Evolutionary conservation across 1,140 invertebrate species (phyloP), one percentile per base, ranked within the genome.

Genomic region (Holotrichia oblita): DNA sequence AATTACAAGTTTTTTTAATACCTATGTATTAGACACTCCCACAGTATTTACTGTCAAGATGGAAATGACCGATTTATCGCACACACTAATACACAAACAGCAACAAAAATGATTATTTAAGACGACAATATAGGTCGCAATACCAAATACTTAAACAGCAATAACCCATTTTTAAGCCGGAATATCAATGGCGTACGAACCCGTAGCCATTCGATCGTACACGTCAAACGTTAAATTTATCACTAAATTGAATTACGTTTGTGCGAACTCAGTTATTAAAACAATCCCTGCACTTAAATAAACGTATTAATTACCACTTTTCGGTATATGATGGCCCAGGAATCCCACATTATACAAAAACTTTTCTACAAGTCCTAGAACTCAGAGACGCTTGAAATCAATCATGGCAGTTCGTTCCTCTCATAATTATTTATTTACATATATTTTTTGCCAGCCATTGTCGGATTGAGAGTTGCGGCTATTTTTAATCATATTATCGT

Each of bases 301-400:
- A 79, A 80, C 9, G 74, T 34, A 64, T 81, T 82, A 81, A 81
- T 86, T 85, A 87, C 84, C 84, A 84, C 81, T 84, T 83, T 78
- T 82, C 78, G 80, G 77, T 78, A 80, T 80, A 78, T 82, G 80
- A 76, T 76, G 77, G 73, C 79, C 83, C 81, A 84, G 82, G 85
- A 81, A 81, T 80, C 81, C 82, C 81, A 83, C 86, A 87, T 87
- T 84, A 82, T 86, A 83, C 76, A 48, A 84, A 84, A 85, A 84
- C 80, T 81, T 84, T 83, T 76, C 78, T 80, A 80, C 80, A 80
- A 79, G 79, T 72, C 78, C 79, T 72, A 77, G 76, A 80, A 81
- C 81, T 77, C 79, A 81, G 83, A 24, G 85, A 86, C 86, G 86
- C 86, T 83, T 81, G 78, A 82, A 85, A 86, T 85, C 85, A 84